Evolutionary conservation across 2,888 invertebrate species (phyloP), one percentile per base, ranked within the genome.

Genomic region (Eudemis profundana): DNA sequence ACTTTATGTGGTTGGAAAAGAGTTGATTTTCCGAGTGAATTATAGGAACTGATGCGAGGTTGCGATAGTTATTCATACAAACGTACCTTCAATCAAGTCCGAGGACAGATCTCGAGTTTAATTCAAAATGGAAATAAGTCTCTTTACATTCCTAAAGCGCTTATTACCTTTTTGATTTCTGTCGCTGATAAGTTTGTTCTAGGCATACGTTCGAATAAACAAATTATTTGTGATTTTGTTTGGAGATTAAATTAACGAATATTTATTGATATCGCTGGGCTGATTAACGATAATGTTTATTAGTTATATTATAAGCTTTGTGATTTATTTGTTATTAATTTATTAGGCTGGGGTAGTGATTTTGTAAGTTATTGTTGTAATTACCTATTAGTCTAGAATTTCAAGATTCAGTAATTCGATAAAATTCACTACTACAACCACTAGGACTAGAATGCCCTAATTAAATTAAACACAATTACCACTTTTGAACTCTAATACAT

Each of bases 31-130:
- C 4, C 14, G 21, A 23, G 15, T 2, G 4, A 12, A 40, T 5
- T 0, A 0, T 12, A 27, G 15, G 5, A 10, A 10, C 17, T 27
- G 1, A 27, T 54, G 23, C 10, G 40, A 54, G 14, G 10, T 54
- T 27, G 12, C 47, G 14, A 53, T 40, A 59, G 4, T 61, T 14
- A 42, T 15, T 14, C 7, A 21, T 29, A 8, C 17, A 33, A 17
- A 3, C 36, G 40, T 33, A 50, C 17, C 17, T 78, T 78, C 76
- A 74, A 79, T 82, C 78, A 79, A 79, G 74, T 69, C 73, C 70
- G 77, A 78, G 78, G 78, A 82, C 78, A 78, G 84, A 85, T 85
- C 78, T 73, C 61, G 71, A 75, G 72, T 69, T 19, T 56, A 0
- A 29, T 7, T 14, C 10, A 23, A 56, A 42, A 56, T 40, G 29